Evolutionary conservation across 2,113 vertebrate genomes (phyloP), one percentile per base, ranked within the genome.

Genomic region (Nycticebus coucang): DNA sequence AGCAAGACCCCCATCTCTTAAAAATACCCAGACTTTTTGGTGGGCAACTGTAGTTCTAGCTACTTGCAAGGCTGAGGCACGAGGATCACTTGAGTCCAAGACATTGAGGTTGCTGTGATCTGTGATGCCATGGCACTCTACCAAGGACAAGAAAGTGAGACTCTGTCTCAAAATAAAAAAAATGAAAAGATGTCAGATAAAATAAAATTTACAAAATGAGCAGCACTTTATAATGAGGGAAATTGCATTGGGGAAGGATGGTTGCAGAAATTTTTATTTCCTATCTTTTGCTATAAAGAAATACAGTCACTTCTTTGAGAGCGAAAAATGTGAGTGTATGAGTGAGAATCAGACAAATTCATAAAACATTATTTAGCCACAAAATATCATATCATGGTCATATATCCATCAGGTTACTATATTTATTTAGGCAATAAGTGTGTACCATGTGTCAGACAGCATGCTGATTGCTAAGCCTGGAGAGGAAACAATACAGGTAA

Each of bases 221-320:
- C 53, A 89, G 60, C 92, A 75, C 11, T 66, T 77, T 30, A 33
- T 7, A 80, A 35, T 21, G 37, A 75, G 69, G 60, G 41, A 30
- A 89, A 74, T 71, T 81, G 35, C 64, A 72, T 91, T 24, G 82
- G 69, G 87, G n/a, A 75, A 13, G 18, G 55, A 19, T 77, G 2
- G 71, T 55, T 60, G 33, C 12, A 60, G n/a, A 87, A 79, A 84
- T 59, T 86, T 96, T 66, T 69, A 30, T 95, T 85, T 91, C 28
- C 14, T 53, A 21, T 84, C 22, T 93, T 91, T 89, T 87, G 81
- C 7, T 55, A 1, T 71, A 50, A 66, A 80, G 15, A 93, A 62
- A 71, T 55, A 55, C 55, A 12, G 50, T 53, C 22, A 69, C 41
- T 92, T 96, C 92, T 68, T 22, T 50, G 45, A 80, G 10, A 84